phyloP scores from a whole-genome alignment of 2,113 vertebrate species.

The Corythornis vintsioides region DNA sequence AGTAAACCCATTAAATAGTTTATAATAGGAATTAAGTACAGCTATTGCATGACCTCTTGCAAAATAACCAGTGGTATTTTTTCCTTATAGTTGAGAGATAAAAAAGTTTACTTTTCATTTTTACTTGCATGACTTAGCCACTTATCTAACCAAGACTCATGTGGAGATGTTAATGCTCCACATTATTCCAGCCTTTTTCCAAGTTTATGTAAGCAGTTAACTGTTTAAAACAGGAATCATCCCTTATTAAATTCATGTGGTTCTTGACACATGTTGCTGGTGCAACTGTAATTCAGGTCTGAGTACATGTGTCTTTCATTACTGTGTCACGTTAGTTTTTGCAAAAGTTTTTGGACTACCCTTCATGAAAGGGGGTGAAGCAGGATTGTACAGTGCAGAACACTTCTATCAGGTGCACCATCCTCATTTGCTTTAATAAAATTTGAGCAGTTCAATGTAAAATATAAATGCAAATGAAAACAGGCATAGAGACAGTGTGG shows the following conservation, averaged over 20 bases:
- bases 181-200: background rate
- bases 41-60: background rate
- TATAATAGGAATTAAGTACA: background rate
- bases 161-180: background rate
- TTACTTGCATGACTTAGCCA: background rate
- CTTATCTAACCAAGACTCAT: background rate
- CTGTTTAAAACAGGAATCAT: background rate
- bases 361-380: background rate
- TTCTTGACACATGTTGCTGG: background rate
- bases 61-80: background rate
- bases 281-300: background rate
- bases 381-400: background rate
- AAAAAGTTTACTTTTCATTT: background rate
- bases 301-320: background rate
- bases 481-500: background rate
- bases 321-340: background rate
- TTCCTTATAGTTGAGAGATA: background rate
- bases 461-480: background rate
- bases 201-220: background rate
- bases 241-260: background rate
- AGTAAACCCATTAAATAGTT: background rate
- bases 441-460: background rate
- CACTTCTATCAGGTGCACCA: background rate
- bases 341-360: background rate
- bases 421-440: background rate